A percentile compares a stretch with the other conserved stretches of the same genome.
These are phyloP conservation scores for Tetramorium simillimum DNA, from an alignment of 1,140 invertebrate genomes.

Conservation along the genomic window DNA sequence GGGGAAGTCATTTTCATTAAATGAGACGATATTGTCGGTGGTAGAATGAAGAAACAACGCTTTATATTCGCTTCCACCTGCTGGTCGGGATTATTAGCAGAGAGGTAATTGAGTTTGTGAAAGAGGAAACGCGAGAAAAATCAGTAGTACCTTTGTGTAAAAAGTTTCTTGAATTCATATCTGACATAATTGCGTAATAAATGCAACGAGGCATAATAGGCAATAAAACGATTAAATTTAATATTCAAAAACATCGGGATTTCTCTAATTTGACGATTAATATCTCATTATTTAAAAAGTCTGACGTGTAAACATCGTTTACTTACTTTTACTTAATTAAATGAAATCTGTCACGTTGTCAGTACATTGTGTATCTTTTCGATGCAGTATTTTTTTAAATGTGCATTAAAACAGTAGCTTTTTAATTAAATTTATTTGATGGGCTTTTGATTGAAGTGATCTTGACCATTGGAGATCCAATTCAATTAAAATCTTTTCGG, in stretches of 20 bases:
- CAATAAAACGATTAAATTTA: neutral
- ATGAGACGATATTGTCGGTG: slow-evolving; percentile 17
- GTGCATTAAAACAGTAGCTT: neutral
- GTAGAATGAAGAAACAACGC: slow-evolving; percentile 40
- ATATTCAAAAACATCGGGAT: neutral
- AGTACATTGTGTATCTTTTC: neutral
- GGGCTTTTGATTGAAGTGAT: neutral
- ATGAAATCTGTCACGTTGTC: slow-evolving; percentile 7
- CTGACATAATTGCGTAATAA: neutral
- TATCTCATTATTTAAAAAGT: slow-evolving; percentile 1
- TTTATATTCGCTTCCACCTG: slow-evolving; percentile 50
- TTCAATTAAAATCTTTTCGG: slow-evolving; percentile 11
- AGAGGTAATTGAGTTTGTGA: slow-evolving; percentile 48
- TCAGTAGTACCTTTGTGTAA: slow-evolving; percentile 7
- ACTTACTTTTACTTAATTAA: slow-evolving; percentile 35
- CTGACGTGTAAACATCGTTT: neutral
- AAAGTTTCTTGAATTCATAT: neutral
- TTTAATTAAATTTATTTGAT: slow-evolving; percentile 29
- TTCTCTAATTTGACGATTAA: slow-evolving; percentile 11
- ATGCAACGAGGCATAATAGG: neutral
- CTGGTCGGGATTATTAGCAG: slow-evolving; percentile 36
- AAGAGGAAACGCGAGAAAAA: slow-evolving; percentile 33
- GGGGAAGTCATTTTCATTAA: slow-evolving; percentile 34
- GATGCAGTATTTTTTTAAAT: neutral
- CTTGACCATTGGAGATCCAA: slow-evolving; percentile 24